Evolutionary conservation across 2,113 vertebrate species (phyloP), one percentile per base, ranked within the genome.

Genomic region (Calidris pugnax): DNA sequence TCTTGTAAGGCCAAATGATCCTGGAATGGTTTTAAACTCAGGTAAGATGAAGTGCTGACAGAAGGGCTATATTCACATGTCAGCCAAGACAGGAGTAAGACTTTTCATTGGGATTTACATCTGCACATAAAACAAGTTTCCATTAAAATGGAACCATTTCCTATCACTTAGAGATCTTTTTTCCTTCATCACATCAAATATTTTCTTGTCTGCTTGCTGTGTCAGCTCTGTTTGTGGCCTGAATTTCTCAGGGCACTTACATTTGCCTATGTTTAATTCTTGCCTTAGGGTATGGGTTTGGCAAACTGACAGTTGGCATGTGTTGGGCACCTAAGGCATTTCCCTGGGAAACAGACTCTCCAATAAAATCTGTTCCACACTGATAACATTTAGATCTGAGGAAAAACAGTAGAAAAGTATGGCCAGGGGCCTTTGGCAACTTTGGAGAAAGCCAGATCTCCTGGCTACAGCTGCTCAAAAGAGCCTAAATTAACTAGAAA

Each of bases 351-450:
- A 79, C 22, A n/a, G 51, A 47, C 43, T 89, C 81, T 94, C 66
- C 87, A 95, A 60, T 79, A 94, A 89, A 95, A 95, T 89, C 77
- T 96, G 94, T 95, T 94, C 39, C 76, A 94, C 74, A 79, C 32
- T 68, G 93, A 97, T 96, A 97, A 91, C 74, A 91, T 95, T 96
- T 91, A 82, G 77, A 93, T 94, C 81, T 87, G 84, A 95, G 30
- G 26, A 69, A 75, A 93, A 92, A 13, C 51, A 45, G 30, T 27
- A 87, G 81, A 85, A 87, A 94, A 95, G 81, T 93, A 79, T 82
- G 81, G 74, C 91, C 91, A 93, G 74, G 32, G 66, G 87, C 87
- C 39, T 85, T 85, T 94, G 77, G 74, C 77, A 85, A 50, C 81
- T 96, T 95, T 1, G 35, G 87, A 95, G 77, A 89, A 66, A 85